Base-by-base conservation (phyloP, 2,113 vertebrate species). In the Paradoxurus hermaphroditus region DNA sequence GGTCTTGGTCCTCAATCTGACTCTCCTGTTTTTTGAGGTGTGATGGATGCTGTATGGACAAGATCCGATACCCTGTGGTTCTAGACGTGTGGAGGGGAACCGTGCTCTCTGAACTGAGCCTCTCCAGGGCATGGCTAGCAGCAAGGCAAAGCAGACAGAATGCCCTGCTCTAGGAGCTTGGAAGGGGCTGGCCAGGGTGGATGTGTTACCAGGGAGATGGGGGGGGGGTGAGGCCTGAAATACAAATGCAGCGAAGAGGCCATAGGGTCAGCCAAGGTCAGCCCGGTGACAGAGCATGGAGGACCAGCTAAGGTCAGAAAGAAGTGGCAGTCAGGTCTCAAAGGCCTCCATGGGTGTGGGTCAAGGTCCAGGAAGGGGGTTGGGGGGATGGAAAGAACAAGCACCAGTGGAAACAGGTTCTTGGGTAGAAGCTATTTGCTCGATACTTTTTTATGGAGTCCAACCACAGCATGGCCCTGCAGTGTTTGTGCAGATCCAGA, bases 401-500 rank as follows among this genome's bases (percentile, higher is more conserved):
- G 21, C 18, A 31, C n/a, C 44, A 16, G 25, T 23, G n/a, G 79
- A 68, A 77, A 27, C 19, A 39, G 21, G 4, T 23, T 85, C 68
- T 56, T 36, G 18, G 62, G 34, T 63, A 31, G 93, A 83, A 94
- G n/a, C 75, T 84, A 2, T 79, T 78, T 67, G 13, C 13, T 81
- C 2, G 1, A 39, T n/a, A 9, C 18, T 23, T 4, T 53, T 67
- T 82, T 85, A 89, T 25, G 13, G n/a, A 73, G 19, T 41, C 29
- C 67, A 77, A 9, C 6, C 44, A 39, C 1, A 62, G 15, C 10
- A 7, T 15, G 2, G 15, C 9, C 14, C 2, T 14, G 8, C 0
- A 4, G 19, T 23, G 7, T 90, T 49, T 49, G 23, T 31, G 19
- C 13, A 15, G 36, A 68, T 18, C 29, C 79, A 59, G 63, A 29